Conservation (phyloP, 2,113 vertebrate genomes). For the Rhineura floridana region DNA sequence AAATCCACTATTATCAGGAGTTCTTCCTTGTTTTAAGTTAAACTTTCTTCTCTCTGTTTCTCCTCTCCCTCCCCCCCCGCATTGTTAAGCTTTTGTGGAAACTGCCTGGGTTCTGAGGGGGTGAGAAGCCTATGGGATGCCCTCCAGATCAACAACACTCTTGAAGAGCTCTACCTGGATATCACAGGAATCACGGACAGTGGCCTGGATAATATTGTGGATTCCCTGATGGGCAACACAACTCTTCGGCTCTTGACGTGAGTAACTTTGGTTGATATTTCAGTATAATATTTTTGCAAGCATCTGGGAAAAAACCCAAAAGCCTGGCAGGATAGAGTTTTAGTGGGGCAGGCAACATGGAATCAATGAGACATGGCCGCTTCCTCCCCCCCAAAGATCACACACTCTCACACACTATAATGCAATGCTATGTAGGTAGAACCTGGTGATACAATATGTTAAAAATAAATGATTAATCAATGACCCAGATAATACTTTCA, state of each 20-base stretch:
- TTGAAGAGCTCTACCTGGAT: slow-evolving; percentile 75
- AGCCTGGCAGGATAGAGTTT: not conserved
- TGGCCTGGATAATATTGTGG: slow-evolving; percentile 68
- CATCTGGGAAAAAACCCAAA: not conserved
- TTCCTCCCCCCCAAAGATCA: no score
- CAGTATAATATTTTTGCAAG: no score
- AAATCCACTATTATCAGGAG: not conserved
- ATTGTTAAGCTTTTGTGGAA: slow-evolving; percentile 71
- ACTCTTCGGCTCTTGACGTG: slow-evolving; percentile 70
- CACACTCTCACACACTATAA: no score
- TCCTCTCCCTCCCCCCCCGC: not conserved
- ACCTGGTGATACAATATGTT: no score
- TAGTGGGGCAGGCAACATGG: not conserved
- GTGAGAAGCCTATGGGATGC: slow-evolving; percentile 69
- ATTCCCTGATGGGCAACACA: slow-evolving; percentile 68
- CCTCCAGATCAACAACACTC: slow-evolving; percentile 65
- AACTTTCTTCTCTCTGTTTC: not conserved
- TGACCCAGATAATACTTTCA: no score
- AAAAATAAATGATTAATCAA: no score
- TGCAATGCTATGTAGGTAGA: no score
- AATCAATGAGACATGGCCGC: not conserved
- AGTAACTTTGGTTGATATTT: slow-evolving; percentile 1
- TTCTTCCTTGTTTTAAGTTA: not conserved
- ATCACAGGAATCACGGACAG: slow-evolving; percentile 75
- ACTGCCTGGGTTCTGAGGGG: slow-evolving; percentile 71